phyloP scores from a whole-genome alignment of 2,113 vertebrate genomes.

The Chloroceryle aenea region DNA sequence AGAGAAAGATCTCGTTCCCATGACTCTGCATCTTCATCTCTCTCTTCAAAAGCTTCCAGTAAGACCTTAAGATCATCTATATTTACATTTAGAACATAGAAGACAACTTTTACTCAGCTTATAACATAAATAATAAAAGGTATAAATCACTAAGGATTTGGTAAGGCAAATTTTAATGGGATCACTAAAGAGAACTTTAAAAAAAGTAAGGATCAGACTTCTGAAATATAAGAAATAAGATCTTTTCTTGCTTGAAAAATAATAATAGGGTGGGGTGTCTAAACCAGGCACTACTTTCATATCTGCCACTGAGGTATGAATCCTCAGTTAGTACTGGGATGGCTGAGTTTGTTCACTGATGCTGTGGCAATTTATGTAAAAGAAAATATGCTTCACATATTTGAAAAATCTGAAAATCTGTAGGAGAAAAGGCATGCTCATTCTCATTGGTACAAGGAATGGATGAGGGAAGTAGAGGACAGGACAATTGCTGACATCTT shows the following conservation, averaged over 20 bases:
- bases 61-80: conserved; percentile 39
- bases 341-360: neutral
- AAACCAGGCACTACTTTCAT: neutral
- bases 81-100: neutral
- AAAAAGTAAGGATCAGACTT: neutral
- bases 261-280: neutral
- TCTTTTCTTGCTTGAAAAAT: neutral
- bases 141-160: neutral
- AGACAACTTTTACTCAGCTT: neutral
- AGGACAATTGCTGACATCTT: neutral
- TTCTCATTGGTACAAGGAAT: neutral
- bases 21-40: conserved; percentile 75
- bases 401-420: neutral
- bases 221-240: neutral
- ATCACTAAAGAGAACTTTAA: neutral
- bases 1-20: conserved; percentile 73
- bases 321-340: neutral
- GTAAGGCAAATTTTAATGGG: neutral
- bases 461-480: neutral
- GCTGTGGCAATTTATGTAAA: neutral
- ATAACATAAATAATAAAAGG: neutral
- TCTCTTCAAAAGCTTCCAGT: conserved; percentile 79
- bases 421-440: neutral
- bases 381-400: neutral
- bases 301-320: neutral